Evolutionary conservation across 1,140 invertebrate species (phyloP), one percentile per base, ranked within the genome.

Genomic region (Carcinoscorpius rotundicauda): DNA sequence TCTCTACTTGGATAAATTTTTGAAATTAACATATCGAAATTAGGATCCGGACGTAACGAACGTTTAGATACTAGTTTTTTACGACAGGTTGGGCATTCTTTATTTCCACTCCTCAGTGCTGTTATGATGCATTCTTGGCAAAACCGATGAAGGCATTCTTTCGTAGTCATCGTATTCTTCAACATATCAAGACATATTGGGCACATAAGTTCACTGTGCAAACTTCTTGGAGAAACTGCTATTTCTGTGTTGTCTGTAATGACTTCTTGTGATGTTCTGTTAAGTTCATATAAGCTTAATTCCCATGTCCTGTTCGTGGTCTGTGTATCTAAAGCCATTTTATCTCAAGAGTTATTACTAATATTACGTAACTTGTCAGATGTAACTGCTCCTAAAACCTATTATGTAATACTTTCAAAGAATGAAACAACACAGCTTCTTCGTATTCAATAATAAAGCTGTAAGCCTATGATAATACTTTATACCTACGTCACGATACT

Each of bases 141-240:
- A 77, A 98, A 99, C 57, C 97, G 84, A 78, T 99, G 97, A 65
- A 99, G 82, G 80, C 97, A 99, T 80, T 99, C 97, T 79, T 99
- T 99, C 11, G 97, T 99, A 4, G 97, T 98, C 97, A 99, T 99
- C 1, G 97, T 99, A 73, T 94, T 95, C 75, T 98, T 98, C 4
- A 99, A 81, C 91, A 99, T 97, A 78, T 99, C 97, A 71, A 99
- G 80, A 77, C 97, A 99, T 75, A 99, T 99, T 52, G 97, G 97
- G 76, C 97, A 99, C 92, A 97, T 98, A 9, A 99, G 80, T 79
- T 99, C 97, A 75, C 89, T 96, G 76, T 98, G 93, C 4, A 99
- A 79, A 76, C 91, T 96, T 69, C 95, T 80, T 5, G 95, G 93
- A 50, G 91, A 97, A 3, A 99, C 94, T 0, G 94, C 93, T 66